phyloP scores from a whole-genome alignment of 1,140 invertebrate species.

The Hylaeus anthracinus region DNA sequence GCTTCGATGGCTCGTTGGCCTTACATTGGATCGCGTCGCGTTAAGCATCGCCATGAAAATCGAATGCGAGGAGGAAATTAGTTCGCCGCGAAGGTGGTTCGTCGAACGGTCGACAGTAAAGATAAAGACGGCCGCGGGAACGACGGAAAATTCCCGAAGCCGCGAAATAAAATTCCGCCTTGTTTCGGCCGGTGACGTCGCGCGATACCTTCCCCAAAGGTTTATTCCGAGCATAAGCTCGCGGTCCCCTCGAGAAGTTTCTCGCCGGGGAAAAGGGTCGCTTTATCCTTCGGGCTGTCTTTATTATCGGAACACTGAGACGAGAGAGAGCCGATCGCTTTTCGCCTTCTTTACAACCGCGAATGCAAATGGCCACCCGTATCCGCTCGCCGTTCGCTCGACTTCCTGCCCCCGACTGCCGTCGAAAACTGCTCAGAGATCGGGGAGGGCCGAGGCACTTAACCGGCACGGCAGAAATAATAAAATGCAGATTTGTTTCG shows the following conservation, averaged over 20 bases:
- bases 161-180: slow-evolving; percentile 58
- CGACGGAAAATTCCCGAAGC: slow-evolving; percentile 47
- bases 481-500: slow-evolving; percentile 74
- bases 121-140: slow-evolving; percentile 61
- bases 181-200: slow-evolving; percentile 3
- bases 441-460: slow-evolving; percentile 51
- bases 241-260: slow-evolving; percentile 35
- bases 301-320: slow-evolving; percentile 63
- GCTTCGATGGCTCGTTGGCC: slow-evolving; percentile 69
- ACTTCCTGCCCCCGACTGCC: slow-evolving; percentile 59
- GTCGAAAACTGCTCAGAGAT: slow-evolving; percentile 24
- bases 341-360: slow-evolving; percentile 73
- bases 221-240: slow-evolving; percentile 75
- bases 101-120: slow-evolving; percentile 61
- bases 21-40: slow-evolving; percentile 47
- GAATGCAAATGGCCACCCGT: slow-evolving; percentile 75
- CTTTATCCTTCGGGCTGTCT: slow-evolving; percentile 62
- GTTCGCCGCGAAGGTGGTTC: slow-evolving; percentile 26
- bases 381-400: slow-evolving; percentile 67
- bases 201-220: slow-evolving; percentile 51
- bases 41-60: slow-evolving; percentile 73
- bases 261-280: slow-evolving; percentile 40
- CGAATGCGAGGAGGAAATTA: slow-evolving; percentile 77
- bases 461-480: slow-evolving; percentile 74
- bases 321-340: slow-evolving; percentile 65